Conservation (phyloP, 2,113 vertebrate genomes). For the Chaetorhynchus papuensis region DNA sequence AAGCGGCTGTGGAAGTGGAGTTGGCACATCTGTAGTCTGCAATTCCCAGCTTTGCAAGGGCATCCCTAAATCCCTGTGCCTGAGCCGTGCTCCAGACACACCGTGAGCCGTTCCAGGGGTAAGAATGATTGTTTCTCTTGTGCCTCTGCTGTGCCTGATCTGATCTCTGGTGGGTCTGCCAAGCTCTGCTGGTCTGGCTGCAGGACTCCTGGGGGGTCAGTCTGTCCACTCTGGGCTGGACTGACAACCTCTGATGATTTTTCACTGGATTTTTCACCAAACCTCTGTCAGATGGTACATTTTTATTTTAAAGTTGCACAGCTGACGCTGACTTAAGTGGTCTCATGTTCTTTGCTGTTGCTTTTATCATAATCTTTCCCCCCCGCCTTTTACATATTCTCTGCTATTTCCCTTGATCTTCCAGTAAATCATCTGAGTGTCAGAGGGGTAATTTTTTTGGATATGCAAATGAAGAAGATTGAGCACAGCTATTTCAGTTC, state of each 20-base stretch:
- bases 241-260: not conserved
- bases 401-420: not conserved
- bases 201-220: not conserved
- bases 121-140: not conserved
- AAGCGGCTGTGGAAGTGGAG: not conserved
- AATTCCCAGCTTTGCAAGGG: not conserved
- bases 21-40: not conserved
- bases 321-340: not conserved
- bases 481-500: fast-evolving
- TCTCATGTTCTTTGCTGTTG: not conserved
- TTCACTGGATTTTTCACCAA: not conserved
- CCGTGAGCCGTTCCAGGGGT: not conserved
- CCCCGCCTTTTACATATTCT: fast-evolving
- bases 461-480: not conserved
- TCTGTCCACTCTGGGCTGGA: not conserved
- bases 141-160: not conserved
- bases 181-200: not conserved
- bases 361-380: not conserved
- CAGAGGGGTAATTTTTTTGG: not conserved
- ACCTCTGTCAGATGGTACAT: not conserved
- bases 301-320: not conserved
- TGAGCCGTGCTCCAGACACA: fast-evolving
- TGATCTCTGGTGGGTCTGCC: not conserved
- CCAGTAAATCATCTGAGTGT: not conserved
- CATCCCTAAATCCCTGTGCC: fast-evolving